Evolutionary conservation across 2,888 invertebrate species (phyloP).

Genomic region (Agrotis clavis): DNA sequence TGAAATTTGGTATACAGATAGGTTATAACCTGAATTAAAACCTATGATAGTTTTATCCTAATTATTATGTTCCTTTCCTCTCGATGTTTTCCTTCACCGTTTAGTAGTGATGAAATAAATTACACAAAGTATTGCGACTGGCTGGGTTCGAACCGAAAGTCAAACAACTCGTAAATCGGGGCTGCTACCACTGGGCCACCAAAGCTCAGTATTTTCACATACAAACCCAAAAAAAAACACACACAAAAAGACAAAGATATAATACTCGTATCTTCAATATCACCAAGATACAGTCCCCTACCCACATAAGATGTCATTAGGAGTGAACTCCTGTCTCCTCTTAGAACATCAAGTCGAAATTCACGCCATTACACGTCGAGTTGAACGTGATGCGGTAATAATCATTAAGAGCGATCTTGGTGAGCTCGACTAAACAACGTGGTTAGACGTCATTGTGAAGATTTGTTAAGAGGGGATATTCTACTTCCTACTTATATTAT

Average conservation of each 20-base stretch:
- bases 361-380: conserved; percentile 33
- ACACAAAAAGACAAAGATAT: conserved; percentile 4
- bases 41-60: no score
- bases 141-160: no score
- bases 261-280: conserved; percentile 24
- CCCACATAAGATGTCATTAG: conserved; percentile 34
- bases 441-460: background rate
- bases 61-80: no score
- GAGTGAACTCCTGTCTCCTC: conserved; percentile 9
- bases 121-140: no score
- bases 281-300: conserved; percentile 7
- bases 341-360: conserved; percentile 32
- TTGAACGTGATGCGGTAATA: conserved; percentile 50
- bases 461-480: background rate
- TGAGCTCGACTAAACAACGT: conserved; percentile 14
- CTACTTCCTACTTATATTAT: no score
- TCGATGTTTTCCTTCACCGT: no score
- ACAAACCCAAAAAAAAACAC: background rate
- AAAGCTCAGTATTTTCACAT: background rate
- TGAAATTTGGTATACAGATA: no score
- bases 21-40: no score
- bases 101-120: no score
- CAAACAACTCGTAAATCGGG: no score
- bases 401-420: conserved; percentile 45
- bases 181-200: no score